A percentile compares a stretch with the other conserved stretches of the same genome.
Conservation (phyloP, 2,888 invertebrate species). For the Hoplodrina ambigua region DNA sequence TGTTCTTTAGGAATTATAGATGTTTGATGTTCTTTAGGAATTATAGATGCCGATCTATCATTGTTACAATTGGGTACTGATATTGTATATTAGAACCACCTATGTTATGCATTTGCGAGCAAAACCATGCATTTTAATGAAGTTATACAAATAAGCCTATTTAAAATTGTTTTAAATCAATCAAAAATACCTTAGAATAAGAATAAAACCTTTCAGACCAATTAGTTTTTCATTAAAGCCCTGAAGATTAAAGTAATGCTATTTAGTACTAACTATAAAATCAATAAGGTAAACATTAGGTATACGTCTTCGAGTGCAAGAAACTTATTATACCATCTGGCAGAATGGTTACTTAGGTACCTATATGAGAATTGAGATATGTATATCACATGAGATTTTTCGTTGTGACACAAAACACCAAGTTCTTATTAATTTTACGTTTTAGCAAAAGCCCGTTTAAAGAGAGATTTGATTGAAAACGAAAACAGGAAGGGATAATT, state of each 20-base stretch:
- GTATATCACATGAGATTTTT: slow-evolving; percentile 31
- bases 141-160: background rate
- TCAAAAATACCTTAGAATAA: background rate
- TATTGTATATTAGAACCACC: too few species aligned
- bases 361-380: slow-evolving; percentile 28
- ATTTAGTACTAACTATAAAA: slow-evolving; percentile 7
- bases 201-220: slow-evolving; percentile 19
- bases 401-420: slow-evolving; percentile 14
- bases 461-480: slow-evolving; percentile 3
- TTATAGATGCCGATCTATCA: slow-evolving; percentile 6
- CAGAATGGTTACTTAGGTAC: slow-evolving; percentile 13
- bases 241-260: slow-evolving; percentile 3
- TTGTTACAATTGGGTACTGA: background rate
- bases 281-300: slow-evolving; percentile 8
- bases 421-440: slow-evolving; percentile 2
- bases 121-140: background rate
- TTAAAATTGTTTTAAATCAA: slow-evolving; percentile 10
- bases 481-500: background rate
- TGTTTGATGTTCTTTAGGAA: slow-evolving; percentile 4
- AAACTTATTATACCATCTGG: slow-evolving; percentile 31
- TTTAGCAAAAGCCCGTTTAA: slow-evolving; percentile 7
- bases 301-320: slow-evolving; percentile 12
- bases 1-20: slow-evolving; percentile 15
- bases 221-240: slow-evolving; percentile 19
- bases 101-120: background rate